A percentile compares a stretch with the other conserved stretches of the same genome.
These are phyloP conservation scores for Chrysocyon brachyurus DNA, from an alignment of 2,797 vertebrate species.

Conservation along the genomic window DNA sequence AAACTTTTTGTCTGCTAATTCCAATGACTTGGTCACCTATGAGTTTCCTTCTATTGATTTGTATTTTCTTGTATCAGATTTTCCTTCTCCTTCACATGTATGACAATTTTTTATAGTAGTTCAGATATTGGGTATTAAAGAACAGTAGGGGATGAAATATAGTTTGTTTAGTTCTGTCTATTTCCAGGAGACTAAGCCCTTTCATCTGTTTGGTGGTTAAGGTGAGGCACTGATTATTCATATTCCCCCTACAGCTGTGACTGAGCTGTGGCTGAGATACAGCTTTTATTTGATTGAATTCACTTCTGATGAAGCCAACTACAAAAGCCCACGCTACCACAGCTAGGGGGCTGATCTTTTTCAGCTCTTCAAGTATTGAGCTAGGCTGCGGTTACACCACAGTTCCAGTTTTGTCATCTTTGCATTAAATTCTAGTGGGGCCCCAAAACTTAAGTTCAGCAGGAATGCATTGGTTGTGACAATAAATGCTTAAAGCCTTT, in stretches of 20 bases:
- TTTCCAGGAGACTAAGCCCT: constrained; percentile 40
- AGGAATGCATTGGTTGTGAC: neutral
- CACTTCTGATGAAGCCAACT: neutral
- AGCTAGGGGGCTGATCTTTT: neutral
- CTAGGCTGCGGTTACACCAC: neutral
- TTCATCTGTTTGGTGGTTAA: neutral
- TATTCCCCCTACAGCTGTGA: neutral
- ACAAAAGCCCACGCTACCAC: neutral
- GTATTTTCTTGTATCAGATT: constrained; percentile 38
- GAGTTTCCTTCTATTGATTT: constrained; percentile 18
- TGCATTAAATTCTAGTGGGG: neutral
- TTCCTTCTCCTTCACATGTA: neutral
- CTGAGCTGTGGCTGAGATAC: constrained; percentile 11
- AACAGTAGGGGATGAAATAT: neutral
- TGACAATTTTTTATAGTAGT: neutral
- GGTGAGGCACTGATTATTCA: neutral
- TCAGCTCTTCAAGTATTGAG: neutral
- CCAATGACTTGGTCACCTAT: neutral
- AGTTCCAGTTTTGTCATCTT: neutral
- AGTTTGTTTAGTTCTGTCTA: neutral
- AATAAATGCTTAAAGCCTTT: neutral
- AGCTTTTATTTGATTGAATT: neutral
- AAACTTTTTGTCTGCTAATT: constrained; percentile 33
- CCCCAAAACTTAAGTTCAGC: constrained; percentile 14
- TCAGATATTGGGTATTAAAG: neutral